These are phyloP conservation scores for Lepus timidus DNA, from an alignment of 2,113 vertebrate species.

Conservation along the genomic window DNA sequence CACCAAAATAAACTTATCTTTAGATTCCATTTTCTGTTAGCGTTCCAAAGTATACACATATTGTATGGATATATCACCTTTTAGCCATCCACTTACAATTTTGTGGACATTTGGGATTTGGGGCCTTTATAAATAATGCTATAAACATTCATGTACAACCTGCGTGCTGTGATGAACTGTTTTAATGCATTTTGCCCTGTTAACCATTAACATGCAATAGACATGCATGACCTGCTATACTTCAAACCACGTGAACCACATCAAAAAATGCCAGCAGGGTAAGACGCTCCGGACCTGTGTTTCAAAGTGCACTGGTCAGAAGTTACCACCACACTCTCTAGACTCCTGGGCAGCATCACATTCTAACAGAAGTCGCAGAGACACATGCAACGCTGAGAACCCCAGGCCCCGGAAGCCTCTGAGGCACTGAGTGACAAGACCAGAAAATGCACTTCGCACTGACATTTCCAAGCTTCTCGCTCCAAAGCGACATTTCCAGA, in stretches of 20 bases:
- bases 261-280: too few species aligned
- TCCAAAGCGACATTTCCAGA: constrained; percentile 69
- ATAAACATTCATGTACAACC: not conserved
- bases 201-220: not conserved
- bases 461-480: constrained; percentile 44
- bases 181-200: not conserved
- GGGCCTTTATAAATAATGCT: not conserved
- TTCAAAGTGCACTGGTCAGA: not conserved
- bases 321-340: not conserved
- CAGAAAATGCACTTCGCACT: not conserved
- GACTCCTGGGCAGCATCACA: not conserved
- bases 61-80: accelerated
- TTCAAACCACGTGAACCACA: not conserved
- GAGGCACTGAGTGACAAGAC: accelerated
- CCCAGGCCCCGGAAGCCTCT: not conserved
- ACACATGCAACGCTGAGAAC: not conserved
- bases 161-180: not conserved
- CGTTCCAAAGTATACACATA: too few species aligned
- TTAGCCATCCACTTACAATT: not conserved
- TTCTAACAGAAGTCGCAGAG: not conserved
- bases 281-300: not conserved
- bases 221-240: not conserved
- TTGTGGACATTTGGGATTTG: not conserved
- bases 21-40: too few species aligned
- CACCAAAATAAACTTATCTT: too few species aligned